phyloP scores from a whole-genome alignment of 2,113 vertebrate species.

The Salvelinus alpinus region DNA sequence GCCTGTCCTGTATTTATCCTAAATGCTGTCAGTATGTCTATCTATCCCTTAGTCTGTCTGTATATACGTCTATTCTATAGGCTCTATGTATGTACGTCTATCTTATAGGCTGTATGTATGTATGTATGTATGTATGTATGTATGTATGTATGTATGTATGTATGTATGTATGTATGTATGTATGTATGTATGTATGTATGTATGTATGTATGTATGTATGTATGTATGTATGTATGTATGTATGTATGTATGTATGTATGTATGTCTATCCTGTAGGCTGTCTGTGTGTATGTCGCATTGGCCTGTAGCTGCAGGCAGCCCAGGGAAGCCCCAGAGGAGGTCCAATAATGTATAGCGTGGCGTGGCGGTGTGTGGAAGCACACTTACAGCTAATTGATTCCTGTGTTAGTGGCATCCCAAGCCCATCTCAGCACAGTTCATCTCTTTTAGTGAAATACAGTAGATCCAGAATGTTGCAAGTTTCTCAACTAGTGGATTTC shows the following conservation, averaged over 20 bases:
- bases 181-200: constrained; percentile 43
- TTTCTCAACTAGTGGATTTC: background rate
- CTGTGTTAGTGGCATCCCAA: constrained; percentile 66
- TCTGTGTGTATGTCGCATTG: background rate
- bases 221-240: no score
- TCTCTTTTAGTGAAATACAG: background rate
- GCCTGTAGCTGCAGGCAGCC: constrained; percentile 57
- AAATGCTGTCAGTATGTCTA: no score
- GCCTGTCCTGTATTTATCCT: no score
- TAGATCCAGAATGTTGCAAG: background rate
- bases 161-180: no score
- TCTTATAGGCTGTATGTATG: background rate
- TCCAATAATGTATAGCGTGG: constrained; percentile 64
- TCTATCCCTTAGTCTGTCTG: background rate
- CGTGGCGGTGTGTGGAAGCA: constrained; percentile 62
- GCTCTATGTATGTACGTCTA: background rate
- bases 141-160: background rate
- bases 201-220: constrained; percentile 29
- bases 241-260: constrained; percentile 40
- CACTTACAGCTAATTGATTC: constrained; percentile 72
- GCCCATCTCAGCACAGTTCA: constrained; percentile 65
- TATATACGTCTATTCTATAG: background rate
- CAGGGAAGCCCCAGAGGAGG: constrained; percentile 63
- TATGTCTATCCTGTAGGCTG: background rate
- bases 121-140: background rate